Base-by-base conservation (phyloP, 2,888 invertebrate species). In the Emmelina monodactyla region DNA sequence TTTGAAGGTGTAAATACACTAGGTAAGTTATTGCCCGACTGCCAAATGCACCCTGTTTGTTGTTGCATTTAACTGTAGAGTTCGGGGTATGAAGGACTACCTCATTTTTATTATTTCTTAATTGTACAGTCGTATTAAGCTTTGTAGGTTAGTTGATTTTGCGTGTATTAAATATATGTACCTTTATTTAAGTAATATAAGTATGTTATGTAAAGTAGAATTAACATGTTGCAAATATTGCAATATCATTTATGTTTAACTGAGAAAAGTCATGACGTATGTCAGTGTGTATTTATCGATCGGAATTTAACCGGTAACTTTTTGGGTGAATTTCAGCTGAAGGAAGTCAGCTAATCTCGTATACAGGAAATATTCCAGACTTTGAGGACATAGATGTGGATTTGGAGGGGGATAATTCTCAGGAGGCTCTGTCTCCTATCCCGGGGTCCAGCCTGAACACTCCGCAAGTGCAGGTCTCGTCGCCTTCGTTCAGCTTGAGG, bases 281-380 rank as follows among this genome's bases (percentile, higher is more conserved):
- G n/a, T n/a, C n/a, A n/a, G n/a, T n/a, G n/a, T n/a, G n/a, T n/a
- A n/a, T n/a, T n/a, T n/a, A n/a, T n/a, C n/a, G n/a, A n/a, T n/a
- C n/a, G n/a, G n/a, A n/a, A n/a, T n/a, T n/a, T n/a, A n/a, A n/a
- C n/a, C n/a, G n/a, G n/a, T n/a, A n/a, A n/a, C 50, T 60, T 61
- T 51, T 61, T 59, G 58, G 58, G 54, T 50, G 49, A 46, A 52
- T 49, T 79, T 78, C 78, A 79, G 76, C 72, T 69, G 80, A 82
- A 62, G 71, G 66, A 59, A 78, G 73, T 73, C 78, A 82, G 70
- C 65, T 82, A 59, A 81, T 81, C 46, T 81, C 81, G 61, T 81
- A 81, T 71, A 73, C 78, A 70, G 78, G 76, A 48, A 73, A 67
- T 72, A 68, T 76, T 65, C 79, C 81, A 63, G 78, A 79, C 70